These are phyloP conservation scores for Hippocampus abdominalis DNA, from an alignment of 2,113 vertebrate genomes.

Conservation along the genomic window DNA sequence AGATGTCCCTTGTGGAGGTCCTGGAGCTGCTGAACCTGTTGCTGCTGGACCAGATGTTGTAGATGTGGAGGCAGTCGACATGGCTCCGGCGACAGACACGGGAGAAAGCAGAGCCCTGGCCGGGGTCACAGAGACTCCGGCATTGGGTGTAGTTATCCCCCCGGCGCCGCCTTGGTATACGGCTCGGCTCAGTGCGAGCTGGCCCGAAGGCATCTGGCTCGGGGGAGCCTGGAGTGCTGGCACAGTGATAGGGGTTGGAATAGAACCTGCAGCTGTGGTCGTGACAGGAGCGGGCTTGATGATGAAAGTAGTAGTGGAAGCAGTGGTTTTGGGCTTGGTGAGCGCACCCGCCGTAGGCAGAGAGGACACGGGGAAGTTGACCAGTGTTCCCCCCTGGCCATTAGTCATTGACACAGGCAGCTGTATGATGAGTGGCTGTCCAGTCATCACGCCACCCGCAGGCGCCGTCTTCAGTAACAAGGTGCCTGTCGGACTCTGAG, in stretches of 20 bases:
- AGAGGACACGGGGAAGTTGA: constrained; percentile 71
- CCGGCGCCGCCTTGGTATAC: constrained; percentile 71
- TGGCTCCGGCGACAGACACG: constrained; percentile 68
- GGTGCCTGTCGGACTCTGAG: constrained; percentile 65
- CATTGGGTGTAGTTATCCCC: constrained; percentile 65
- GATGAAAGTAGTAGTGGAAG: constrained; percentile 69
- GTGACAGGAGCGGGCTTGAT: constrained; percentile 60
- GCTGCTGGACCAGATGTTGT: constrained; percentile 71
- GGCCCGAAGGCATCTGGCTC: constrained; percentile 44
- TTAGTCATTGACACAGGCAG: constrained; percentile 69
- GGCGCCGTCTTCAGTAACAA: constrained; percentile 64
- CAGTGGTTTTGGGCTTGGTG: constrained; percentile 69
- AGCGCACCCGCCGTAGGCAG: constrained; percentile 59
- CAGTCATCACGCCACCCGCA: constrained; percentile 49
- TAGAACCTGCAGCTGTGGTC: constrained; percentile 34
- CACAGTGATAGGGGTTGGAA: constrained; percentile 30
- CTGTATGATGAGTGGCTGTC: constrained; percentile 74
- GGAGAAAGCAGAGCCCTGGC: constrained; percentile 66
- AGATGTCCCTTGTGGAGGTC: constrained; percentile 68
- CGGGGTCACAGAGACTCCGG: constrained; percentile 72
- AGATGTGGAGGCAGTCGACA: constrained; percentile 67
- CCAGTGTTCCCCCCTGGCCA: constrained; percentile 64
- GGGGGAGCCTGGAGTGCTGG: constrained; percentile 48
- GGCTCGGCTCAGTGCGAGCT: constrained; percentile 68
- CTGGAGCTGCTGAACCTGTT: constrained; percentile 71